Conservation (phyloP, 2,113 vertebrate genomes). For the Sapayoa aenigma region DNA sequence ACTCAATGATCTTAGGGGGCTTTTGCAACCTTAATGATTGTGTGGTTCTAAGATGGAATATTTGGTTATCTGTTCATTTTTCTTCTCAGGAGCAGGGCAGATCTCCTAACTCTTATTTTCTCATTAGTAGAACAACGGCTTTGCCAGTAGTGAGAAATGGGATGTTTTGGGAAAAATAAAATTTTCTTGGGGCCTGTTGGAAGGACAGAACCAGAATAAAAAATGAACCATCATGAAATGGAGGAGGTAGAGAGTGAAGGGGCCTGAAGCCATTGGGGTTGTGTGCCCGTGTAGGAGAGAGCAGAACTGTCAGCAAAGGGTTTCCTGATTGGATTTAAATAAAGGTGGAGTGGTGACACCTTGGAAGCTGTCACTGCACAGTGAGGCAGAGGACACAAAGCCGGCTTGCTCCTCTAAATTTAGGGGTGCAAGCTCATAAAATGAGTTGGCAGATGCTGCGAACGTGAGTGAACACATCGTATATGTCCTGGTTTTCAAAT, state of each 20-base stretch:
- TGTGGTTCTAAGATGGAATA: not conserved
- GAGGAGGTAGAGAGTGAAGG: not conserved
- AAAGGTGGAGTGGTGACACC: not conserved
- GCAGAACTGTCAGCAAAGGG: not conserved
- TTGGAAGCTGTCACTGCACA: not conserved
- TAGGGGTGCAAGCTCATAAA: not conserved
- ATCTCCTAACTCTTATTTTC: not conserved
- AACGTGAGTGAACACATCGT: rapidly evolving
- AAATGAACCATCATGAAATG: rapidly evolving
- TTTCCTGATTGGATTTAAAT: not conserved
- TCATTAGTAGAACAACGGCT: not conserved
- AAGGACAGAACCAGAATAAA: not conserved
- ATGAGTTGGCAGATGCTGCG: not conserved
- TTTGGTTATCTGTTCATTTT: not conserved
- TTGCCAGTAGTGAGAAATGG: not conserved
- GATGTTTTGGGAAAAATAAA: not conserved
- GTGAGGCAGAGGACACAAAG: not conserved
- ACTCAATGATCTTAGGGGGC: not conserved
- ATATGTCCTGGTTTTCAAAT: not conserved
- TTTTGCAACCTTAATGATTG: not conserved
- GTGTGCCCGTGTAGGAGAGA: not conserved
- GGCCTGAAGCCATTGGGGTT: not conserved
- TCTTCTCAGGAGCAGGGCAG: not conserved
- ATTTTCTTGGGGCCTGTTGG: not conserved
- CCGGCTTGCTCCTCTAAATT: not conserved